Evolutionary conservation across 2,888 invertebrate genomes (phyloP), one percentile per base, ranked within the genome.

Genomic region (Timema cristinae): DNA sequence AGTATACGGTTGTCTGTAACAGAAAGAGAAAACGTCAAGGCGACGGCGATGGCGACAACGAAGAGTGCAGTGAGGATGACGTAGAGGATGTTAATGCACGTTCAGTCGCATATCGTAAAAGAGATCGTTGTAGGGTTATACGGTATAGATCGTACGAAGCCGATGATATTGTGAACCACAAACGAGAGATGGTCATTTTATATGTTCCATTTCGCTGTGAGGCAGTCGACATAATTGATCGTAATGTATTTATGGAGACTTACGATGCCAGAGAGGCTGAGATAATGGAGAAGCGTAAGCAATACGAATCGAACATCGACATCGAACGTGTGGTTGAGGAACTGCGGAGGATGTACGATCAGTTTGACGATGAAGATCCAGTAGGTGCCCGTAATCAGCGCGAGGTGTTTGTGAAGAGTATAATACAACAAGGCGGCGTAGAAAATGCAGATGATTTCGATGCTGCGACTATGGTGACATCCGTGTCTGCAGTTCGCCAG

Each of bases 171-270:
- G 48, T 50, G 6, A 70, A 74, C 1, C 71, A 74, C 48, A 69
- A 69, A 59, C 69, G 73, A 67, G 73, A 74, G 56, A 74, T 74
- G 71, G 74, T 71, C 7, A 73, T 50, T 2, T 32, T 74, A 7
- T 56, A 69, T 51, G 2, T 73, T 11, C 73, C 73, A 5, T 74
- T 56, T 52, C 70, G 72, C n/a, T 50, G 51, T 61, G 72, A 69
- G 11, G 71, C 52, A 70, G 68, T 54, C 1, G 71, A 69, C 9
- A 71, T 71, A 13, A 9, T 67, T 11, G 67, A 47, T 4, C 11
- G 50, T 49, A 67, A 49, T 13, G 32, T 11, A 51, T 68, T 68
- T 32, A 50, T 68, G 50, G 51, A 51, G 13, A 50, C 32, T n/a
- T 68, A 50, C 52, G 68, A 68, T 51, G 50, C n/a, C 2, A 68